Base-by-base conservation (phyloP, 35 echinoderm and acorn worm genomes). In the Heliocidaris erythrogramma region DNA sequence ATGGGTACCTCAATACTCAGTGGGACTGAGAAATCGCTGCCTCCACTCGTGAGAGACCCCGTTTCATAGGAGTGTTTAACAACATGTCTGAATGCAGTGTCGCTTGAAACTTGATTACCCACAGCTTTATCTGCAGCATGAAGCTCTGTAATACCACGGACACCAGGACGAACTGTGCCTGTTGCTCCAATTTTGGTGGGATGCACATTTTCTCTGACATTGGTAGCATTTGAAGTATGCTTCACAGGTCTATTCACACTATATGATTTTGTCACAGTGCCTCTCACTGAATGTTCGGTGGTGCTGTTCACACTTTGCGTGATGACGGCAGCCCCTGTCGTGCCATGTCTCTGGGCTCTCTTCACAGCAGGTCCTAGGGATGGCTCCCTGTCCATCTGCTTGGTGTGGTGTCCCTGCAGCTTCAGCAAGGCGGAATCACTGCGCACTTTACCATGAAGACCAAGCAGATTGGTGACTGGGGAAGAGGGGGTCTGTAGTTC, bases 391-490 rank as follows among this genome's bases (percentile, higher is more conserved):
- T 78, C 65, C 0, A 7, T 78, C 24, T 78, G 18, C 7, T 78
- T 78, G 7, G 18, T 24, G 27, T 78, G 17, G 0, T 3, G 65
- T 27, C 65, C 65, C 65, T 78, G 65, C 65, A 21, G 65, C 65
- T 78, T 78, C 17, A 78, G 8, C 21, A 78, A 6, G 65, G 27
- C 18, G 0, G 87, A 17, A 32, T 89, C 87, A 31, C 87, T 89
- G 1, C 29, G 87, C 31, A 89, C 87, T 32, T 48, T 18, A 16
- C 31, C 87, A 48, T 92, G 91, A 17, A 92, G 11, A 7, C 91
- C 91, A 5, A 92, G 91, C 48, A 92, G 91, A 48, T 92, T 92
- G 48, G 91, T 59, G 2, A 92, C 91, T 21, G 91, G 91, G 18
- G 91, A 92, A 27, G 91, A 48, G 31, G 91, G 91, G 2, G 49